A percentile compares a stretch with the other conserved stretches of the same genome.
phyloP scores from a whole-genome alignment of 2,888 invertebrate genomes.

The Druceiella hillmani region DNA sequence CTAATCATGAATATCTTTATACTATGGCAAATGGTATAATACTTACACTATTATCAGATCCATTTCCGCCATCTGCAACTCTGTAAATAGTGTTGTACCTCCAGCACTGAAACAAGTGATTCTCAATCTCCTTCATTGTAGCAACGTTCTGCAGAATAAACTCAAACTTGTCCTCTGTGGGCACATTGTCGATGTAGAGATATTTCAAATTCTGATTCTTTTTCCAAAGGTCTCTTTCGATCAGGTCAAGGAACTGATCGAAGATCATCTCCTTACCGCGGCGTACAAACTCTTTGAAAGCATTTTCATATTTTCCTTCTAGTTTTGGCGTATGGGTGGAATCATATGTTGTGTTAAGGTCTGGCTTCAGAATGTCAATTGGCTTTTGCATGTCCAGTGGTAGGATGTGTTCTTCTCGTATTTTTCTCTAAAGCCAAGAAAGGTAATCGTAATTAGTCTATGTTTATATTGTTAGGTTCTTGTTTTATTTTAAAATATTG shows the following conservation, averaged over 20 bases:
- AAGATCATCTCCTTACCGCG: conserved; percentile 40
- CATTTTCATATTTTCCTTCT: conserved; percentile 36
- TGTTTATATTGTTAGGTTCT: no score
- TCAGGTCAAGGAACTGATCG: conserved; percentile 32
- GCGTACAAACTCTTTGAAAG: conserved; percentile 39
- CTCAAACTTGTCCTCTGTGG: conserved; percentile 42
- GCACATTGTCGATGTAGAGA: conserved; percentile 35
- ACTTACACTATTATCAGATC: conserved; percentile 31
- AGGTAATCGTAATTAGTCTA: no score
- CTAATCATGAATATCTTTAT: no score
- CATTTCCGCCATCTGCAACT: conserved; percentile 21
- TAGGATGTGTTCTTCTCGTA: conserved; percentile 35
- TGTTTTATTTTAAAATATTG: no score
- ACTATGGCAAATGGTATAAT: no score
- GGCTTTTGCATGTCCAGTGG: conserved; percentile 34
- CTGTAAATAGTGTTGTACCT: conserved; percentile 37
- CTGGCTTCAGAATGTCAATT: conserved; percentile 31
- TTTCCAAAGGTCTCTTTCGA: conserved; percentile 27
- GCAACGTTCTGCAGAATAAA: conserved; percentile 32
- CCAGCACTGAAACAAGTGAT: conserved; percentile 43
- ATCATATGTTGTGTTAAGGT: conserved; percentile 38
- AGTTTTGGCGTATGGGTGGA: conserved; percentile 33
- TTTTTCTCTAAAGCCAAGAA: conserved; percentile 39
- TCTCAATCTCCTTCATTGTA: conserved; percentile 39
- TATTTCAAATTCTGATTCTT: conserved; percentile 34